Evolutionary conservation across 2,888 invertebrate species (phyloP), one percentile per base, ranked within the genome.

Genomic region (Fragum fragum): DNA sequence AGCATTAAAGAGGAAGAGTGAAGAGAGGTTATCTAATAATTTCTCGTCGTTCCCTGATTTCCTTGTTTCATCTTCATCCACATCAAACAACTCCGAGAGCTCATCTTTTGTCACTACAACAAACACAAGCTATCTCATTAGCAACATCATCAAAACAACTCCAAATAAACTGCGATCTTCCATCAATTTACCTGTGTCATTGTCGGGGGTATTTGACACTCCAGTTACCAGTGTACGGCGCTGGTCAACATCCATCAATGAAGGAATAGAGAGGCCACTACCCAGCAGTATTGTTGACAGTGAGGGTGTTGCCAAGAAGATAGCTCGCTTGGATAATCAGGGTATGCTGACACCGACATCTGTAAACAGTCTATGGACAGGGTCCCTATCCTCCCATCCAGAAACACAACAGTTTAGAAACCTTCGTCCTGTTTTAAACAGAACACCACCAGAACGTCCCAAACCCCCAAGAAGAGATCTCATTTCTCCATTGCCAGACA

Each of bases 241-340:
- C 5, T 76, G 82, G 73, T 59, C 63, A 9, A 77, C 76, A 7
- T 77, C 85, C 53, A 85, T 85, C 26, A 85, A 85, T 59, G 85
- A 85, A 32, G 69, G 73, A 0, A 71, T 85, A 1, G 85, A 85
- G 42, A 42, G 85, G 16, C 85, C 85, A 0, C 61, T 76, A 59
- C 85, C 85, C 1, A 85, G 85, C 23, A 85, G 85, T 73, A 73
- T 83, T 5, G 82, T 85, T 14, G 85, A 85, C 76, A 85, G 76
- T 79, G 85, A 85, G 57, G 85, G 85, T 11, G 80, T 85, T 18
- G 85, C 85, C 3, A 85, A 85, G 80, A 85, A 85, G 55, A 85
- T 85, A 26, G 85, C 85, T n/a, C 68, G 85, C 7, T 80, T 85
- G 47, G 76, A 81, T 42, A 76, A 71, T 63, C 66, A 76, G 36